phyloP scores from a whole-genome alignment of 2,888 invertebrate species.

The Cyclophora punctaria region DNA sequence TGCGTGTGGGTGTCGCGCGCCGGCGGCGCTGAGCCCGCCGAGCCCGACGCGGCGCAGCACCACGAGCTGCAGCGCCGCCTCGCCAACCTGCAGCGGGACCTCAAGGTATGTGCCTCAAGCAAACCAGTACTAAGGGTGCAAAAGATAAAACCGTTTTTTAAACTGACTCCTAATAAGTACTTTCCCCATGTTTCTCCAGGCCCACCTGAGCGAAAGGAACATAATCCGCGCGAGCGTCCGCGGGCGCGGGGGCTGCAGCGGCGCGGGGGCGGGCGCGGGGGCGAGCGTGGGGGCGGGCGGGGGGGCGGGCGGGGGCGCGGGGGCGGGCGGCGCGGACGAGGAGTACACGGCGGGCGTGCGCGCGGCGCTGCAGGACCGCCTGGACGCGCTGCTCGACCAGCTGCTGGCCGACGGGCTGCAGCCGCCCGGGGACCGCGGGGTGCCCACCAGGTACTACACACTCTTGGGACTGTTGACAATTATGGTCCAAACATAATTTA shows the following conservation, averaged over 20 bases:
- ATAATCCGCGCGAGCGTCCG: constrained; percentile 76
- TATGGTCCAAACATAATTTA: no score
- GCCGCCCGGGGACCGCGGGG: constrained; percentile 72
- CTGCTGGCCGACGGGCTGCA: constrained; percentile 78
- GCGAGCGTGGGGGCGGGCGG: constrained; percentile 75
- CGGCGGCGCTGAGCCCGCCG: constrained; percentile 69
- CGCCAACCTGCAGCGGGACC: constrained; percentile 81
- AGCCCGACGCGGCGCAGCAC: constrained; percentile 73
- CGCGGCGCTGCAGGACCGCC: constrained; percentile 78
- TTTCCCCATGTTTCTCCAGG: constrained; percentile 44
- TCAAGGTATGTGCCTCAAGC: constrained; percentile 68
- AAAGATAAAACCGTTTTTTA: no score
- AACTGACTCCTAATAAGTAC: neutral
- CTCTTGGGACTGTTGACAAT: no score
- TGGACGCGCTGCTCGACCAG: constrained; percentile 80
- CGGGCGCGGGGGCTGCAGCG: constrained; percentile 65
- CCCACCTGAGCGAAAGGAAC: constrained; percentile 83
- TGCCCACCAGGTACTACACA: constrained; percentile 62
- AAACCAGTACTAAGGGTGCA: no score
- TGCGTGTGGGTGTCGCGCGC: constrained; percentile 87
- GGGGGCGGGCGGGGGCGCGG: constrained; percentile 39
- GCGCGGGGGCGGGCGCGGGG: constrained; percentile 50
- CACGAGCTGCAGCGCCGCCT: constrained; percentile 81
- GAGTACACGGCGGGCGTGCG: constrained; percentile 79
- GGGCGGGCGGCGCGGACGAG: constrained; percentile 62